These are phyloP conservation scores for Molorchus minor DNA, from an alignment of 2,888 invertebrate genomes.

Conservation along the genomic window DNA sequence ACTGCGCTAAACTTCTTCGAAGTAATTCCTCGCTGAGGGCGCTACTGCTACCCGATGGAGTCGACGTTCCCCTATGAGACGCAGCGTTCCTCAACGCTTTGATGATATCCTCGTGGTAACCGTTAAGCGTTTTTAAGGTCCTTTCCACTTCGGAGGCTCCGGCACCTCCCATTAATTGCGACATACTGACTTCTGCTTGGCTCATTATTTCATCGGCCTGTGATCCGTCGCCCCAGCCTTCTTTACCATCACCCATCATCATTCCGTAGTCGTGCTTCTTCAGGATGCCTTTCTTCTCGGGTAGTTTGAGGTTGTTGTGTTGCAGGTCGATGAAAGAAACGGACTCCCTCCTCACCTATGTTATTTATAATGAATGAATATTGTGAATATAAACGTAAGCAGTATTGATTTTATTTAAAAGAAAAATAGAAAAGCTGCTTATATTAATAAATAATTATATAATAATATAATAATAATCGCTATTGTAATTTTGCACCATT, in stretches of 20 bases:
- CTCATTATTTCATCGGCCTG: slow-evolving; percentile 64
- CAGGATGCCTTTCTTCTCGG: slow-evolving; percentile 92
- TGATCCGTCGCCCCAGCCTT: slow-evolving; percentile 78
- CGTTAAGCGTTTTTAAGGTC: slow-evolving; percentile 83
- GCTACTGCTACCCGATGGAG: slow-evolving; percentile 72
- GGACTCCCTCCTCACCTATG: too few relatives aligned
- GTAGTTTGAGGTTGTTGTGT: slow-evolving; percentile 79
- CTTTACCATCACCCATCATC: slow-evolving; percentile 75
- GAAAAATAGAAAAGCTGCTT: too few relatives aligned
- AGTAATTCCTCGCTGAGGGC: slow-evolving; percentile 75
- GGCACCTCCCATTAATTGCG: slow-evolving; percentile 66
- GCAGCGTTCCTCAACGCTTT: slow-evolving; percentile 89
- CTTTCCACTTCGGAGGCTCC: slow-evolving; percentile 82
- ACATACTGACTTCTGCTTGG: slow-evolving; percentile 70
- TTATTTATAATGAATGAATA: too few relatives aligned
- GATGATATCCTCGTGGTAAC: slow-evolving; percentile 91
- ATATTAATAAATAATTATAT: too few relatives aligned
- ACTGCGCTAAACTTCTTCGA: slow-evolving; percentile 74
- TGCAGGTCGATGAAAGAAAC: slow-evolving; percentile 85
- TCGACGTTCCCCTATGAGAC: slow-evolving; percentile 68
- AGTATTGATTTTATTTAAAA: too few relatives aligned
- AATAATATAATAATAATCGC: too few relatives aligned
- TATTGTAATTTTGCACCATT: too few relatives aligned
- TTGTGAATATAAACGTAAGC: too few relatives aligned
- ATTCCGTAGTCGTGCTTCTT: slow-evolving; percentile 86